These are phyloP conservation scores for Margaritifera margaritifera DNA, from an alignment of 2,888 invertebrate genomes.

Conservation along the genomic window DNA sequence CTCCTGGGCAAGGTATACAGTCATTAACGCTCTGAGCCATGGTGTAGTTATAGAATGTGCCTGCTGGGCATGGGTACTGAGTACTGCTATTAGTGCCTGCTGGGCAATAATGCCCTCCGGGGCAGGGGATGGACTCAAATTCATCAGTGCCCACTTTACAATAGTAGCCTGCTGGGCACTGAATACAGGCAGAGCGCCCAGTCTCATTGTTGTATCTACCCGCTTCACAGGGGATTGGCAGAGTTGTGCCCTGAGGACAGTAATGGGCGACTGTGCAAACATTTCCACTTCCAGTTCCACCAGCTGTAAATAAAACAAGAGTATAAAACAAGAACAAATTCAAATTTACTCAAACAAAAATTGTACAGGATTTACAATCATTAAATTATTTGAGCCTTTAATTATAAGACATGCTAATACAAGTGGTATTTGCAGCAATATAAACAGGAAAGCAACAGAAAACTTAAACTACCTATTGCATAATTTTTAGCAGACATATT, in stretches of 20 bases:
- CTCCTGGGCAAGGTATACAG: constrained; percentile 67
- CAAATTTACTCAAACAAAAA: too few relatives aligned
- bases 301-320: constrained; percentile 41
- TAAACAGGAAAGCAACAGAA: too few relatives aligned
- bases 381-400: too few relatives aligned
- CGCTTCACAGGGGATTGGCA: constrained; percentile 61
- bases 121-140: constrained; percentile 60
- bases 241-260: constrained; percentile 60
- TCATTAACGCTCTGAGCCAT: constrained; percentile 53
- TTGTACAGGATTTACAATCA: too few relatives aligned
- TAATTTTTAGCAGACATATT: too few relatives aligned
- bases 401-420: too few relatives aligned
- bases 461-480: too few relatives aligned
- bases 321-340: too few relatives aligned
- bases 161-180: constrained; percentile 68
- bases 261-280: constrained; percentile 63
- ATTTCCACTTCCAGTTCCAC: constrained; percentile 65
- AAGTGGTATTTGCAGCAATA: too few relatives aligned
- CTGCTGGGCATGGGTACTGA: constrained; percentile 63
- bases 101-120: constrained; percentile 66
- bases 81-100: constrained; percentile 52
- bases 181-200: constrained; percentile 54
- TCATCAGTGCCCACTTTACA: constrained; percentile 59
- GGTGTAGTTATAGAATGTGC: constrained; percentile 64
- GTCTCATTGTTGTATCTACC: constrained; percentile 62